Percentiles rank a stretch among this genome's conserved stretches.
Evolutionary conservation across 2,888 invertebrate genomes (phyloP).

Genomic region (Coleophora flavipennella): DNA sequence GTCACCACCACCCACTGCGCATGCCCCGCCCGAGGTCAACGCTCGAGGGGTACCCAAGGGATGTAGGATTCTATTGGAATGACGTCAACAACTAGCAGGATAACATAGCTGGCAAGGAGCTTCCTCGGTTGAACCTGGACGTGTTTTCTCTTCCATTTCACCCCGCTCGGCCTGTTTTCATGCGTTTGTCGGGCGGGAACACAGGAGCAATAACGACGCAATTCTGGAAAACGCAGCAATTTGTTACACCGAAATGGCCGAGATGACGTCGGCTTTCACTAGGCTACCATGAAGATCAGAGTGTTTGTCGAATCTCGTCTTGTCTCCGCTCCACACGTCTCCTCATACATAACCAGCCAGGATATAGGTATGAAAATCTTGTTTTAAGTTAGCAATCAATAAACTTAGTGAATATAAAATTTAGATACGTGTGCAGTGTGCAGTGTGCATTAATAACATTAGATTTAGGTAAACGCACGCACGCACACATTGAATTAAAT

Average conservation of each 20-base stretch:
- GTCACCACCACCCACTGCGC: constrained; percentile 11
- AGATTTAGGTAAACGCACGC: too few species aligned
- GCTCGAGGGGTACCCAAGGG: constrained; percentile 60
- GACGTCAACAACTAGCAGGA: constrained; percentile 74
- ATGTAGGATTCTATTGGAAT: constrained; percentile 65
- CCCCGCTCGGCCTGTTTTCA: constrained; percentile 2
- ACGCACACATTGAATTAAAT: too few species aligned
- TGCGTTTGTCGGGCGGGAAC: constrained; percentile 3
- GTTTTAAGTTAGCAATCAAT: too few species aligned
- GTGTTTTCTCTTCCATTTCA: constrained; percentile 31
- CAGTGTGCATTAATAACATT: too few species aligned
- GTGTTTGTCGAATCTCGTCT: too few species aligned
- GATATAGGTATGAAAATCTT: too few species aligned
- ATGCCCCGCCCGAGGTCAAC: constrained; percentile 27
- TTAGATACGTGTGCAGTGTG: too few species aligned
- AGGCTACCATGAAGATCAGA: constrained; percentile 25
- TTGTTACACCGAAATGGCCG: constrained; percentile 45
- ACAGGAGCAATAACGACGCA: constrained; percentile 8
- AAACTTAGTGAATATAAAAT: too few species aligned
- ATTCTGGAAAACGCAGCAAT: constrained; percentile 22
- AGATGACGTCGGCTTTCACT: constrained; percentile 40
- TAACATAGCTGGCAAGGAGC: constrained; percentile 42
- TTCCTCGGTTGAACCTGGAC: constrained; percentile 10
- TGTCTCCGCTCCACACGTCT: too few species aligned
- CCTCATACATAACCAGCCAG: too few species aligned